phyloP scores from a whole-genome alignment of 2,888 invertebrate genomes.

The Meandrusa payeni region DNA sequence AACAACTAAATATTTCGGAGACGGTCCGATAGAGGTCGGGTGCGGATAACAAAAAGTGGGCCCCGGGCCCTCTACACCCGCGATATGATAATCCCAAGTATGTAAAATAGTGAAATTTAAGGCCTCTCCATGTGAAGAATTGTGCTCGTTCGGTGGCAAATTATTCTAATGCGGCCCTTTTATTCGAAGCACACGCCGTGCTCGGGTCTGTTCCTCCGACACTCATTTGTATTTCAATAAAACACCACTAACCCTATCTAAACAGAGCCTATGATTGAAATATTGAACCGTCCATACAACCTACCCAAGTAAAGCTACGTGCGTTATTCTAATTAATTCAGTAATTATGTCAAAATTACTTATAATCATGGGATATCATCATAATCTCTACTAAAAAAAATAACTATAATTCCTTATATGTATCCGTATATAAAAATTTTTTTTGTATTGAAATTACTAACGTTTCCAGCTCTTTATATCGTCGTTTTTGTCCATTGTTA shows the following conservation, averaged over 20 bases:
- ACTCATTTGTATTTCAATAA: conserved; percentile 80
- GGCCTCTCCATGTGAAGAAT: conserved; percentile 80
- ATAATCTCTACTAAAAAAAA: too few relatives aligned
- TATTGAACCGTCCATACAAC: conserved; percentile 44
- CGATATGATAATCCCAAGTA: conserved; percentile 78
- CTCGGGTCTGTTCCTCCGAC: conserved; percentile 59
- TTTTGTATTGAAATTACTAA: too few relatives aligned
- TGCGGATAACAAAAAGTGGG: conserved; percentile 74
- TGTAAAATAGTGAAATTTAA: conserved; percentile 81
- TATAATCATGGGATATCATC: too few relatives aligned
- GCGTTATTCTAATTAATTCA: not conserved
- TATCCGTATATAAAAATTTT: too few relatives aligned
- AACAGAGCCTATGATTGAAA: conserved; percentile 63
- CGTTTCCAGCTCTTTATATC: too few relatives aligned
- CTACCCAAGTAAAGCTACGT: conserved; percentile 9
- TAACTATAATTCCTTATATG: too few relatives aligned
- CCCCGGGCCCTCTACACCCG: conserved; percentile 60
- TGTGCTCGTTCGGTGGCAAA: conserved; percentile 73
- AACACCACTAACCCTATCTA: conserved; percentile 75
- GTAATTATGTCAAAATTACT: not conserved
- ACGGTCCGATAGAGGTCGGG: conserved; percentile 74
- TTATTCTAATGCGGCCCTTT: conserved; percentile 79
- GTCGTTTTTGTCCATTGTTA: too few relatives aligned
- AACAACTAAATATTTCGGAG: conserved; percentile 79
- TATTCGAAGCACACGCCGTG: conserved; percentile 73